These are phyloP conservation scores for Syngnathoides biaculeatus DNA, from an alignment of 2,113 vertebrate genomes.

Conservation along the genomic window DNA sequence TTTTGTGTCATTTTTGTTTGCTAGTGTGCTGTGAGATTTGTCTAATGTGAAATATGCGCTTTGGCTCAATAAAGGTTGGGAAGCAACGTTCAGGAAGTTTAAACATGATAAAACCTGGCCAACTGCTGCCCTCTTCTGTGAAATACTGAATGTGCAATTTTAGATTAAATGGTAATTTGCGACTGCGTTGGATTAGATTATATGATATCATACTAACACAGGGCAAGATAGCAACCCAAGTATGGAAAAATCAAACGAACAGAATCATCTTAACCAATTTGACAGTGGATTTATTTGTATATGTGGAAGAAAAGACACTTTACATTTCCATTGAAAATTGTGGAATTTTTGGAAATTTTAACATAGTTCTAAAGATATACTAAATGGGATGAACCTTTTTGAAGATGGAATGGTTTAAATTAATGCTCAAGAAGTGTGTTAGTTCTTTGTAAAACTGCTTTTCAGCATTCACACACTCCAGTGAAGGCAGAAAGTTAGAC, in stretches of 20 bases:
- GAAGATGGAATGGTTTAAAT: not conserved
- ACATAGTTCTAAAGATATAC: no score
- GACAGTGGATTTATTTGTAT: no score
- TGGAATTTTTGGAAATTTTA: not conserved
- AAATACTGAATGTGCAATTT: slow-evolving; percentile 8
- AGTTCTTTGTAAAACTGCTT: not conserved
- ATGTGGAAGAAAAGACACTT: no score
- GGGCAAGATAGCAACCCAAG: no score
- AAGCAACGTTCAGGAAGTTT: not conserved
- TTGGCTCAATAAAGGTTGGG: not conserved
- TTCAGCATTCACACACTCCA: not conserved
- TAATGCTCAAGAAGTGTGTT: not conserved
- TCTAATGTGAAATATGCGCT: no score
- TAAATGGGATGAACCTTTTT: not conserved
- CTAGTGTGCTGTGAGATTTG: no score
- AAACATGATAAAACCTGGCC: not conserved
- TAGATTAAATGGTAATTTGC: no score
- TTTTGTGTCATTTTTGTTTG: no score
- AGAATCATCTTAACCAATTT: no score
- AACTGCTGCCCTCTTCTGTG: slow-evolving; percentile 61
- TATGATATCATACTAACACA: no score
- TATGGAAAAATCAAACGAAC: no score
- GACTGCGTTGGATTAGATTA: no score
- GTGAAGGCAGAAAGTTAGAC: slow-evolving; percentile 36
- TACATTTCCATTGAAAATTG: not conserved